Evolutionary conservation across 2,888 invertebrate genomes (phyloP).

Genomic region (Geotrupes spiniger): DNA sequence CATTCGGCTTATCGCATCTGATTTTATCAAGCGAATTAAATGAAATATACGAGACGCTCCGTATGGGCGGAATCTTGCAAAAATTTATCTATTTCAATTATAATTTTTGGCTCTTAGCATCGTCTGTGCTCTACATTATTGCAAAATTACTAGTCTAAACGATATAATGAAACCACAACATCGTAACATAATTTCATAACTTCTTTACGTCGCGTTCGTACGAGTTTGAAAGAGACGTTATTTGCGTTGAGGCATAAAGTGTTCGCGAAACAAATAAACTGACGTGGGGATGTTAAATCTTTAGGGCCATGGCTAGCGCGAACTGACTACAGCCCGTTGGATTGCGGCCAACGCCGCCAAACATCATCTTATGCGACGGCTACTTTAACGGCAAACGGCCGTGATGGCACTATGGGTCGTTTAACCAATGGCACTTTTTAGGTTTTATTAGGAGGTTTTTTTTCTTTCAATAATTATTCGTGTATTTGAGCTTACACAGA

Average conservation of each 20-base stretch:
- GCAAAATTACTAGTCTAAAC: conserved; percentile 8
- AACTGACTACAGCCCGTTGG: conserved; percentile 39
- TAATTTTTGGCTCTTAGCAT: conserved; percentile 34
- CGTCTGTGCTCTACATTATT: conserved; percentile 24
- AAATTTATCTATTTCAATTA: conserved; percentile 36
- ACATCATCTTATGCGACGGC: conserved; percentile 38
- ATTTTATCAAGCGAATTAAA: no score
- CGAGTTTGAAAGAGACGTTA: conserved; percentile 19
- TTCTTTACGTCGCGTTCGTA: conserved; percentile 11
- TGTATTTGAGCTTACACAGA: no score
- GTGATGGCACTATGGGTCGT: no score
- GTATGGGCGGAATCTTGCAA: neutral
- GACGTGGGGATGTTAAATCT: no score
- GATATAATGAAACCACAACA: conserved; percentile 15
- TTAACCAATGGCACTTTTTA: no score
- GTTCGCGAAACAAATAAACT: conserved; percentile 27
- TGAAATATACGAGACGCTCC: no score
- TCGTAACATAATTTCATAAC: conserved; percentile 16
- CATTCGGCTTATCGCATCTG: no score
- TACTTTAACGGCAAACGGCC: conserved; percentile 14
- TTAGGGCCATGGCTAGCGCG: conserved; percentile 12
- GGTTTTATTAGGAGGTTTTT: no score
- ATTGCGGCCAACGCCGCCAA: conserved; percentile 40
- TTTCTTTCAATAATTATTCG: no score
- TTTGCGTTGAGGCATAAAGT: conserved; percentile 20